A percentile compares a stretch with the other conserved stretches of the same genome.
phyloP scores from a whole-genome alignment of 2,797 vertebrate species.

The Delichon dasypus region DNA sequence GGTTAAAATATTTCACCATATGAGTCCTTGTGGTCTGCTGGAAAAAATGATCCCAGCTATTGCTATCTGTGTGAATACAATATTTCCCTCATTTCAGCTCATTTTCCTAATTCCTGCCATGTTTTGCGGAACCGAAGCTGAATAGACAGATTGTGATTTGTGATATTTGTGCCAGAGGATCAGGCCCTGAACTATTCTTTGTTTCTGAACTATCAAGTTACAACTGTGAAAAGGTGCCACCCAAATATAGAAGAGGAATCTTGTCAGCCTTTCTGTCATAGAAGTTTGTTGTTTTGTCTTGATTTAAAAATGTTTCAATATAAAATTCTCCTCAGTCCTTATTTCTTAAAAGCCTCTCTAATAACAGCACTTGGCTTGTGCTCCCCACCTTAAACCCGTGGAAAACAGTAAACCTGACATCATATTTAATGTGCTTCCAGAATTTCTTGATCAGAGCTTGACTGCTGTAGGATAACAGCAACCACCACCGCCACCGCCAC shows the following conservation, averaged over 20 bases:
- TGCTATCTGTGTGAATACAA: not conserved
- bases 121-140: not conserved
- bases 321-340: not conserved
- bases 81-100: not conserved
- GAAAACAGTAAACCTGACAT: not conserved
- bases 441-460: slow-evolving; percentile 34
- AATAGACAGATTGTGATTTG: not conserved
- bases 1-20: not conserved
- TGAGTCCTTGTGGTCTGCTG: not conserved
- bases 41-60: not conserved
- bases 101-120: not conserved
- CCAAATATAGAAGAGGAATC: not conserved
- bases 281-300: not conserved
- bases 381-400: not conserved
- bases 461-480: slow-evolving; percentile 39
- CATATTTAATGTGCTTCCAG: not conserved
- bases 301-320: not conserved
- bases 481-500: not conserved
- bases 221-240: not conserved
- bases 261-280: not conserved
- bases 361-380: not conserved
- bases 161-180: not conserved
- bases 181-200: not conserved
- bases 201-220: not conserved
- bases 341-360: not conserved